Percentiles rank a stretch among this genome's conserved stretches.
Evolutionary conservation across 2,888 invertebrate species (phyloP).

Genomic region (Tridacna crocea): DNA sequence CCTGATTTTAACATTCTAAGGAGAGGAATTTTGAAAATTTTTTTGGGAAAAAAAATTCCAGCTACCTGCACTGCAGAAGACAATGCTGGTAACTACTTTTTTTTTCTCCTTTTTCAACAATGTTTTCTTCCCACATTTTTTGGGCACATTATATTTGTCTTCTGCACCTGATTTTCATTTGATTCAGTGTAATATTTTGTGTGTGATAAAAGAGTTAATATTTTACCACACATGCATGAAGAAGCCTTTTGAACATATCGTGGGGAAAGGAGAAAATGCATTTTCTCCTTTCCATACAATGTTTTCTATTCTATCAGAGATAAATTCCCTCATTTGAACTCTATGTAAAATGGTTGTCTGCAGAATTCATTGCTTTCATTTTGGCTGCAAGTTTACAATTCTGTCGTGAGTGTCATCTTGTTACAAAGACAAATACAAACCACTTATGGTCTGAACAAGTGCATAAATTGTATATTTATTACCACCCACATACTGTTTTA

Average conservation of each 20-base stretch:
- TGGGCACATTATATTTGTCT: neutral
- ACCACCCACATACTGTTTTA: neutral
- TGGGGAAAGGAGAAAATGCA: no score
- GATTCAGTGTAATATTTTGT: neutral
- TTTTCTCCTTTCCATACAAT: no score
- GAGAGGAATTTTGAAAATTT: neutral
- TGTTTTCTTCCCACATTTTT: neutral
- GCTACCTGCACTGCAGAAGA: neutral
- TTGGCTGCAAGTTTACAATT: no score
- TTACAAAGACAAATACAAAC: no score
- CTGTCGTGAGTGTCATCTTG: no score
- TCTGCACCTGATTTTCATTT: neutral
- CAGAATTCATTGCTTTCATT: no score
- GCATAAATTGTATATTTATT: neutral
- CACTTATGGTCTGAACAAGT: neutral
- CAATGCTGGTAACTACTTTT: neutral
- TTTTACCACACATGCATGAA: no score
- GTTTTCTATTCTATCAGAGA: no score
- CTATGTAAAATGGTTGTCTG: neutral
- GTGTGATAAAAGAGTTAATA: neutral
- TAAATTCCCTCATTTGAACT: no score
- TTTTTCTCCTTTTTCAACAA: neutral
- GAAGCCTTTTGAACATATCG: no score
- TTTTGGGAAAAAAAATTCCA: neutral
- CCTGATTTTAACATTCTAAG: neutral